Conservation (phyloP, 2,888 invertebrate genomes). For the Incurvaria masculella region DNA sequence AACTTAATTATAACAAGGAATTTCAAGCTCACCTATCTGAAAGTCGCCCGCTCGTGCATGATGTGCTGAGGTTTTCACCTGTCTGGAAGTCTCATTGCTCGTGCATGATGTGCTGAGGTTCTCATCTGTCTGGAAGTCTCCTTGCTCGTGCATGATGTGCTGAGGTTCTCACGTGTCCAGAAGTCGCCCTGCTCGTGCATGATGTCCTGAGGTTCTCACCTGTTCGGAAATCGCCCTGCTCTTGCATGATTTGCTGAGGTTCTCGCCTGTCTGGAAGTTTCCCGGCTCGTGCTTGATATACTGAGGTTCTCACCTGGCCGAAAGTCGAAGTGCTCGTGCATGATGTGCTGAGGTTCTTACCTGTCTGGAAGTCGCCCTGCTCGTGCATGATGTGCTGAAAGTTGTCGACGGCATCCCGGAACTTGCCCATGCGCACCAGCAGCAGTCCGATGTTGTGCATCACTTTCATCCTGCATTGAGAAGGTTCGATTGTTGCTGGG, state of each 20-base stretch:
- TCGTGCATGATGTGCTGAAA: conserved; percentile 99
- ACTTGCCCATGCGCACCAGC: conserved; percentile 94
- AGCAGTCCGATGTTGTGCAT: conserved; percentile 97
- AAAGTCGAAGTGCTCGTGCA: too few relatives aligned
- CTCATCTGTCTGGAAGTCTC: too few relatives aligned
- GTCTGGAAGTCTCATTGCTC: conserved; percentile 89
- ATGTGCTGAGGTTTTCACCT: too few relatives aligned
- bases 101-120: conserved; percentile 97
- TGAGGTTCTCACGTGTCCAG: conserved; percentile 63
- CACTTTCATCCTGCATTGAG: conserved; percentile 74
- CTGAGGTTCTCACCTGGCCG: too few relatives aligned
- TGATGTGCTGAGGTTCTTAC: too few relatives aligned
- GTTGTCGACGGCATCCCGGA: conserved; percentile 92
- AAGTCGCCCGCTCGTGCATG: too few relatives aligned
- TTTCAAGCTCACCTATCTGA: too few relatives aligned
- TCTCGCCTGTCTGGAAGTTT: conserved; percentile 78
- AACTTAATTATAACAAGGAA: too few relatives aligned
- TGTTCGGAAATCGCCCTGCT: too few relatives aligned
- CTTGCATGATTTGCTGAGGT: too few relatives aligned
- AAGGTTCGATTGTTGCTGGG: too few relatives aligned
- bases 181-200: conserved; percentile 95
- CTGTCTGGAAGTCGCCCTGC: conserved; percentile 82
- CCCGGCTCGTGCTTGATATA: conserved; percentile 97
- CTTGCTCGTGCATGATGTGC: too few relatives aligned
- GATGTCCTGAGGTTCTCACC: conserved; percentile 97